Evolutionary conservation across 2,888 invertebrate species (phyloP).

Genomic region (Tetragonisca angustula): DNA sequence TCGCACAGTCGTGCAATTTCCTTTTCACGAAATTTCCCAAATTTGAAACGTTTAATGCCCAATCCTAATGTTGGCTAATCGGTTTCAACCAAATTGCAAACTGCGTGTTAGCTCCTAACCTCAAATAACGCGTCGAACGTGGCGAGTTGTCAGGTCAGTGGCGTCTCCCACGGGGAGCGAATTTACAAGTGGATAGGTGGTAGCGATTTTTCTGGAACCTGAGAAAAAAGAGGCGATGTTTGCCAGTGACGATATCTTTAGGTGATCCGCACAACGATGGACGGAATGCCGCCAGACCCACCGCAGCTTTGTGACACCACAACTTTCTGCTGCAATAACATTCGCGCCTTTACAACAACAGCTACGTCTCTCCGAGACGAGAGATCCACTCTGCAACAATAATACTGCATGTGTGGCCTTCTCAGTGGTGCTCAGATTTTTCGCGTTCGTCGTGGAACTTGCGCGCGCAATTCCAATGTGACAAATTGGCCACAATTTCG

Average conservation of each 20-base stretch:
- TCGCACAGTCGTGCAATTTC: too few relatives aligned
- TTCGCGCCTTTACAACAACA: conserved; percentile 76
- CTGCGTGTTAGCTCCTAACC: too few relatives aligned
- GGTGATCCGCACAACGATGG: conserved; percentile 43
- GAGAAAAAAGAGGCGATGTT: conserved; percentile 40
- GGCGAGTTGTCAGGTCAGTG: conserved; percentile 37
- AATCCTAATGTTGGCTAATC: too few relatives aligned
- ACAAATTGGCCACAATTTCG: too few relatives aligned
- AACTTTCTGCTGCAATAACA: conserved; percentile 79
- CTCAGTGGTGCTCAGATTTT: conserved; percentile 70
- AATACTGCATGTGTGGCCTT: conserved; percentile 80
- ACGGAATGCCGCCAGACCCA: conserved; percentile 65
- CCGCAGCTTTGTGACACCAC: conserved; percentile 78
- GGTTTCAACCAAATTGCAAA: too few relatives aligned
- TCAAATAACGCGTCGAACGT: background rate
- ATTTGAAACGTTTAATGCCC: too few relatives aligned
- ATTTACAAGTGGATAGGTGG: conserved; percentile 36
- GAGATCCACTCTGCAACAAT: conserved; percentile 80
- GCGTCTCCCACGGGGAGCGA: conserved; percentile 18
- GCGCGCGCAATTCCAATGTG: too few relatives aligned
- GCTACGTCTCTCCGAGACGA: conserved; percentile 68
- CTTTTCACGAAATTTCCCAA: too few relatives aligned
- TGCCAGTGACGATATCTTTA: conserved; percentile 55
- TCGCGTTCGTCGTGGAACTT: conserved; percentile 30
- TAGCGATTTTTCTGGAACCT: conserved; percentile 26